Percentiles rank a stretch among this genome's conserved stretches.
Evolutionary conservation across 2,113 vertebrate species (phyloP).

Genomic region (Bettongia penicillata): DNA sequence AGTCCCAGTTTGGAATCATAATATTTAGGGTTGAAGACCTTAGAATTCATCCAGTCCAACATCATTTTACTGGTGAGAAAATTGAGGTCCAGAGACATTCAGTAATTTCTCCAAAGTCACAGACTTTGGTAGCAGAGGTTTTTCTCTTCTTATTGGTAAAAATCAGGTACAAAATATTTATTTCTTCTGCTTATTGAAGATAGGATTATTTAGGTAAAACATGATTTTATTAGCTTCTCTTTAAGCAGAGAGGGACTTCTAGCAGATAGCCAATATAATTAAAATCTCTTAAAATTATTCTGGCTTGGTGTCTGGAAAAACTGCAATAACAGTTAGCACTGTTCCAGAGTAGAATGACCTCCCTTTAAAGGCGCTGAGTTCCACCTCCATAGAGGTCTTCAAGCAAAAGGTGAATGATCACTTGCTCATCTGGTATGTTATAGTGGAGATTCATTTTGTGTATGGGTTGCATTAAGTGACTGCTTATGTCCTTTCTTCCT

Average conservation of each 20-base stretch:
- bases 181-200: not conserved
- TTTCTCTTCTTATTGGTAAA: not conserved
- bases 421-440: not conserved
- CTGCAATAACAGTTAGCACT: too few relatives aligned
- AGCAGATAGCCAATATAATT: not conserved
- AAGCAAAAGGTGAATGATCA: not conserved
- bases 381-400: not conserved
- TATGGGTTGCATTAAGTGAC: not conserved
- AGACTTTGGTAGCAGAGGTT: not conserved
- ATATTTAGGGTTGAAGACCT: not conserved
- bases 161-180: not conserved
- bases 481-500: not conserved
- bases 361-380: not conserved
- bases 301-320: not conserved
- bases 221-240: not conserved
- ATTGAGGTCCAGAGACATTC: not conserved
- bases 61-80: not conserved
- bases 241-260: not conserved
- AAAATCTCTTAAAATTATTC: not conserved
- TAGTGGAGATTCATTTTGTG: not conserved
- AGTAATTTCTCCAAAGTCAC: not conserved
- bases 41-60: not conserved
- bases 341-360: not conserved
- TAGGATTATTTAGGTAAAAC: not conserved
- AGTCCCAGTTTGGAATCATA: not conserved